Conservation (phyloP, 2,888 invertebrate genomes). For the Scelioninae gen. 2 region DNA sequence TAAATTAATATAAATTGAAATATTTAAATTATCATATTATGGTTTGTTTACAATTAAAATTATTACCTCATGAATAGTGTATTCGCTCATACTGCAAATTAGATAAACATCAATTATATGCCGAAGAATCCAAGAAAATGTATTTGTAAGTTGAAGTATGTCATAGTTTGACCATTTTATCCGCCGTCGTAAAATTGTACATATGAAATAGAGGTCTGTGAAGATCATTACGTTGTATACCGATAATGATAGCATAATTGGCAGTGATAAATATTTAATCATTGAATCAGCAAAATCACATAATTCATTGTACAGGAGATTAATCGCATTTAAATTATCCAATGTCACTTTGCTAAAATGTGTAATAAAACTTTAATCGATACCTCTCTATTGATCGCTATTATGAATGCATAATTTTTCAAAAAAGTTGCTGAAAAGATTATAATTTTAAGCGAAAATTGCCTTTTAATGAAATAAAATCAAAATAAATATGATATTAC, state of each 20-base stretch:
- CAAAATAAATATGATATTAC: too few species aligned
- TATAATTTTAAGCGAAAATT: too few species aligned
- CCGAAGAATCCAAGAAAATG: conserved; percentile 21
- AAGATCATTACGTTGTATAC: conserved; percentile 40
- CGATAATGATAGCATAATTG: conserved; percentile 24
- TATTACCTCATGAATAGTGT: conserved; percentile 21
- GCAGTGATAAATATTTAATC: conserved; percentile 34
- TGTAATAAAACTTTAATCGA: not conserved
- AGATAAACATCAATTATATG: conserved; percentile 33
- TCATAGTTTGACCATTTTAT: conserved; percentile 11
- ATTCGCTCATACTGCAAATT: conserved; percentile 37
- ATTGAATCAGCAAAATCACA: conserved; percentile 35
- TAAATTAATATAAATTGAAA: too few species aligned
- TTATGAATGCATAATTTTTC: too few species aligned
- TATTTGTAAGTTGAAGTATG: conserved; percentile 22
- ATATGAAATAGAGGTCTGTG: conserved; percentile 41
- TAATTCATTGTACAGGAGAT: conserved; percentile 27
- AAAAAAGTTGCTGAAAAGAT: too few species aligned
- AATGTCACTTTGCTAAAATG: conserved; percentile 21
- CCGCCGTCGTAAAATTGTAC: conserved; percentile 15
- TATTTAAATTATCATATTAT: too few species aligned
- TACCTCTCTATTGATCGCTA: too few species aligned
- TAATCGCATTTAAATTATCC: conserved; percentile 28
- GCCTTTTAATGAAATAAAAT: too few species aligned
- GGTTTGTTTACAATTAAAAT: too few species aligned